Base-by-base conservation (phyloP, 2,797 vertebrate genomes). In the Pseudochirops corinnae region DNA sequence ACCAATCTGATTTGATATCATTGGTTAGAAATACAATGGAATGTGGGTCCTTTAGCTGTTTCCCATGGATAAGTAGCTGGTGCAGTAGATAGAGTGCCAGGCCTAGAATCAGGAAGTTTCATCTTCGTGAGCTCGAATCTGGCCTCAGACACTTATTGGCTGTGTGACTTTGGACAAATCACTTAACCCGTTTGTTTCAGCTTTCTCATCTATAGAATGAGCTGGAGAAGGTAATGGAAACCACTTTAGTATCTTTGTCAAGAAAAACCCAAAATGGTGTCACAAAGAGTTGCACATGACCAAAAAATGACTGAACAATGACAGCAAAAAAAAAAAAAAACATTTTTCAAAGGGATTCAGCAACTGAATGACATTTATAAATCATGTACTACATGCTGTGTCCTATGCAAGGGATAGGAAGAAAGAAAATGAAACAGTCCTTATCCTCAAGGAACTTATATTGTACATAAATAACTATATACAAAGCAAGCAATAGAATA, bases 21-120 rank as follows among this genome's bases (percentile, higher is more conserved):
- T 90, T 46, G 57, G 39, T 90, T 94, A 90, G 92, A 96, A 96
- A 93, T 92, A 14, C 57, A 95, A 50, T 67, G 74, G 74, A 56
- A 67, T 9, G 33, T 87, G 11, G n/a, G 0, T 46, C 39, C 21
- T 67, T 91, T 53, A 92, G 26, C 21, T 2, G 26, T 82, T 82
- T 74, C n/a, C n/a, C 16, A 74, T 18, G 67, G 16, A 5, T 6
- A 74, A n/a, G 1, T 74, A 74, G 4, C 0, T 60, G 11, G 28
- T 2, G 3, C 2, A 60, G 10, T 3, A 31, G 28, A 31, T 60
- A 11, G 58, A n/a, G 0, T 82, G 6, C n/a, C 7, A 46, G 18
- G 39, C 2, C 74, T 26, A 2, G 39, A 46, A 31, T 82, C 21
- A 46, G 16, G 21, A 24, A 46, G 74, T 46, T 31, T 67, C 39